Evolutionary conservation across 2,113 vertebrate species (phyloP), one percentile per base, ranked within the genome.

Genomic region (Heterotilapia buettikoferi): DNA sequence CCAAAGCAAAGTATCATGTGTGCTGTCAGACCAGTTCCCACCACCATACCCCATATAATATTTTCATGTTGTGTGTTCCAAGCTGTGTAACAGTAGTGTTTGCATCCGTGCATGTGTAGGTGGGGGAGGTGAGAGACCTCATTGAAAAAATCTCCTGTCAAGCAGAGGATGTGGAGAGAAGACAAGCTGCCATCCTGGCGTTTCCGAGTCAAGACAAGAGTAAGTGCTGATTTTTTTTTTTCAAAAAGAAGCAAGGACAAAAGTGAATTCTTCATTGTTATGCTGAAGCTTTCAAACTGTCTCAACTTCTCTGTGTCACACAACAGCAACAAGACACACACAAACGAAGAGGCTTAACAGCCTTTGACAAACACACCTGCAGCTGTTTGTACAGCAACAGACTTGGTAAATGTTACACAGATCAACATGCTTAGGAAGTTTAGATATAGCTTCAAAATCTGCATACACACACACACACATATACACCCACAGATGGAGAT

Each of bases 161-260:
- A 61, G 96, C 98, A 36, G 97, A 97, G 80, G 97, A 98, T 31
- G 97, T 99, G 24, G 97, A 97, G 90, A 98, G 96, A 57, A 97
- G 96, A 68, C 98, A 99, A 84, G 97, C 96, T 84, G 94, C 93
- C 88, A 97, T 99, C 38, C 97, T 99, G 2, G 97, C 98, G 0
- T 96, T 97, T n/a, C 96, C 97, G 5, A 97, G 97, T 91, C 97
- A 97, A 26, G 97, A 98, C 89, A 96, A 97, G 81, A 97, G 98
- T 99, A 91, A 96, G 98, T 19, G 33, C 19, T 21, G 5, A 31
- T 76, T 29, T 78, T 63, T 63, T 18, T 29, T 76, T 10, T 26
- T 45, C 21, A 24, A 45, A 29, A 29, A 19, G 21, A 45, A 73
- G 21, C 71, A 76, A 78, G 26, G 10, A 31, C 11, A 56, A 33